A percentile compares a stretch with the other conserved stretches of the same genome.
Conservation (phyloP, 1,140 invertebrate genomes). For the Drosophila sechellia region DNA sequence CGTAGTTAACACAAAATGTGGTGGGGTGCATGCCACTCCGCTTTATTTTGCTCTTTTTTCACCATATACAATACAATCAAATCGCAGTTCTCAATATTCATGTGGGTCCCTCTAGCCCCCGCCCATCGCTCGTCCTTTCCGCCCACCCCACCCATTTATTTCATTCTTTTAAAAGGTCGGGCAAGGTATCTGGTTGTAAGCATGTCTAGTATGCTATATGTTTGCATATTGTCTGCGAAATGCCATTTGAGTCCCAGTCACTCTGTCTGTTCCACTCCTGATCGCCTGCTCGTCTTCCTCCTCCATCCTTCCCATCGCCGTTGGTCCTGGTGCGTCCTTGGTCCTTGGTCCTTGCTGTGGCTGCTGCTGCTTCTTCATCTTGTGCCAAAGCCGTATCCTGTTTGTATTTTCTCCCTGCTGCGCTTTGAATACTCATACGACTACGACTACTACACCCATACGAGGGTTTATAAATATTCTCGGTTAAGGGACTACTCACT, state of each 20-base stretch:
- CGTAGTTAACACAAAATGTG: conserved; percentile 4
- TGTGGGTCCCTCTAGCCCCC: neutral
- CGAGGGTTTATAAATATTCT: conserved; percentile 34
- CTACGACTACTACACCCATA: conserved; percentile 9
- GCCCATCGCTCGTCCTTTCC: neutral
- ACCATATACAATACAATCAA: conserved; percentile 49
- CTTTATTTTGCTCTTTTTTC: neutral
- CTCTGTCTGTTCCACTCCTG: conserved; percentile 31
- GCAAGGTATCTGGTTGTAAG: conserved; percentile 16
- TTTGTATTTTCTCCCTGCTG: conserved; percentile 25
- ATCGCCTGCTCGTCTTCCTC: neutral
- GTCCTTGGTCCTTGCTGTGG: conserved; percentile 7
- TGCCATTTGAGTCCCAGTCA: conserved; percentile 70
- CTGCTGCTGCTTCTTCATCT: neutral
- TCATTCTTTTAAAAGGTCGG: too few relatives aligned
- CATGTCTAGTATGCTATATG: conserved; percentile 72
- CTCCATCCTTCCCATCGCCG: neutral
- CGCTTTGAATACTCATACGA: conserved; percentile 38
- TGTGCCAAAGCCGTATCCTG: conserved; percentile 8
- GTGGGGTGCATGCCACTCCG: conserved; percentile 35
- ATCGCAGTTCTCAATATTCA: conserved; percentile 48
- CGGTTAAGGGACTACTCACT: neutral
- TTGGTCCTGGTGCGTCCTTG: conserved; percentile 8
- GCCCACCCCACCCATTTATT: neutral
- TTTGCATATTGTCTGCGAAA: conserved; percentile 79